Base-by-base conservation (phyloP, 2,888 invertebrate genomes). In the Drosophila anomalata region DNA sequence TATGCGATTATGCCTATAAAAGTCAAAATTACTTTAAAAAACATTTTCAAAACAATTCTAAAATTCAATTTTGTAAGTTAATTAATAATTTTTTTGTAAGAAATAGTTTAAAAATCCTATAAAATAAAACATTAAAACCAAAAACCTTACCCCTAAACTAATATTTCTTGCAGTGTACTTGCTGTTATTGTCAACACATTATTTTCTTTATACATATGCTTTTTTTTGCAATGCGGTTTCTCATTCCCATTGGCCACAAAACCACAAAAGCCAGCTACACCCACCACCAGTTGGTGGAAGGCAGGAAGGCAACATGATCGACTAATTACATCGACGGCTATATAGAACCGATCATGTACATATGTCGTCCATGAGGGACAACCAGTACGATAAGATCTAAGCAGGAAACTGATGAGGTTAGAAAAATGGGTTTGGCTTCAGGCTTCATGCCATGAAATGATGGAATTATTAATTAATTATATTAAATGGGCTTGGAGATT, bases 351-450 rank as follows among this genome's bases (percentile, higher is more conserved):
- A 61, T 61, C 61, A 24, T 44, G 44, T 44, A 17, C 17, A 17
- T 17, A 24, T 44, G 44, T 44, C 44, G 44, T 9, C 12, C 8
- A 20, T 47, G 61, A 41, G 61, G 47, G 61, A 61, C 61, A 61
- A 62, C 61, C 47, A 31, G 62, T 61, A 39, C 36, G 63, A 63
- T 63, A 67, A 46, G n/a, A 63, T 63, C 67, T 63, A 63, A 63
- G 36, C 63, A 63, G 63, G 63, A 63, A 63, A 44, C 67, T 12
- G 33, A 26, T 8, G 5, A 55, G n/a, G 39, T 36, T 24, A 22
- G 29, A 39, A 22, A 61, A 61, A 61, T 47, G 61, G 61, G 61
- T 39, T 62, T 61, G 61, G 62, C 62, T 20, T 20, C 9, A 0
- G 6, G 39, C 14, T 17, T 17, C 41, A 17, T 9, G 17, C 17